These are phyloP conservation scores for Resseliella maxima DNA, from an alignment of 2,888 invertebrate genomes.

Conservation along the genomic window DNA sequence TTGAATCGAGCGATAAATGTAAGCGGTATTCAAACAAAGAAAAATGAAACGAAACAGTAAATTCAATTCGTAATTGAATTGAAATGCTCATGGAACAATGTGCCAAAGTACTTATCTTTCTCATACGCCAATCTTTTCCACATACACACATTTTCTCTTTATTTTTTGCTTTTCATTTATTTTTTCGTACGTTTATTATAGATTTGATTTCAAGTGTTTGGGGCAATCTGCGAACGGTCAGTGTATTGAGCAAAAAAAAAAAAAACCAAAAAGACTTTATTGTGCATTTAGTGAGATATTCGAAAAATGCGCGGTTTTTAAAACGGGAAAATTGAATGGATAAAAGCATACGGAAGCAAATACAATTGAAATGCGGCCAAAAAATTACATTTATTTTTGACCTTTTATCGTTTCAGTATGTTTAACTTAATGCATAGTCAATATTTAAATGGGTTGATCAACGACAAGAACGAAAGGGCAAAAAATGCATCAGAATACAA, in stretches of 20 bases:
- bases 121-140: too few species aligned
- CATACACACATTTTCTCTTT: neutral
- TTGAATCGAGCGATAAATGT: constrained; percentile 33
- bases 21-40: constrained; percentile 12
- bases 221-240: constrained; percentile 45
- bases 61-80: constrained; percentile 47
- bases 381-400: constrained; percentile 29
- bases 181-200: neutral
- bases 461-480: neutral
- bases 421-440: neutral
- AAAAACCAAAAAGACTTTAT: neutral
- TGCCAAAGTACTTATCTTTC: neutral
- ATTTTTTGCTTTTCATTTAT: neutral
- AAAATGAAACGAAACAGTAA: neutral
- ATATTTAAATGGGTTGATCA: constrained; percentile 36
- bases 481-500: constrained; percentile 15
- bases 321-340: neutral
- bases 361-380: neutral
- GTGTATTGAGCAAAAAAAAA: neutral
- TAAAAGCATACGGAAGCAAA: neutral
- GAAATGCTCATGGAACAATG: neutral
- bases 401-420: constrained; percentile 13
- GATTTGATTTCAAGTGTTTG: neutral
- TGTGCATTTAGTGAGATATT: constrained; percentile 40
- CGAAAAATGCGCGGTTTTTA: neutral